Conservation (phyloP, 2,888 invertebrate genomes). For the Zaprionus obscuricornis region DNA sequence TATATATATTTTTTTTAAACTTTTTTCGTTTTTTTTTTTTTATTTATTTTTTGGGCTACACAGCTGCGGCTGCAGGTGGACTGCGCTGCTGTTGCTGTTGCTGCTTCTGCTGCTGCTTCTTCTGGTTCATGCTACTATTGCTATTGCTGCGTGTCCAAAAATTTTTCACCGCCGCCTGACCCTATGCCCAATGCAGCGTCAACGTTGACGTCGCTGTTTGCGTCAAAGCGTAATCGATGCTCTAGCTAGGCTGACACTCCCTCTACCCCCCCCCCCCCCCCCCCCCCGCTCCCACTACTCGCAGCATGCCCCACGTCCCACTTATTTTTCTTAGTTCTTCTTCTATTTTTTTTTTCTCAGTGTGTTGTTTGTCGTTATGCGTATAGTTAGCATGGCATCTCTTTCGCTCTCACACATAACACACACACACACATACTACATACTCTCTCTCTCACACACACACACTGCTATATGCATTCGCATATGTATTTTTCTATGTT, state of each 20-base stretch:
- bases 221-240: constrained; percentile 66
- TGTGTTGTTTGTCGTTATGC: constrained; percentile 53
- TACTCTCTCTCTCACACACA: neutral
- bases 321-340: neutral
- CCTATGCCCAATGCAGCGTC: constrained; percentile 49
- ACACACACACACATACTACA: too few relatives aligned
- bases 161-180: constrained; percentile 57
- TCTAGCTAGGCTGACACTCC: neutral
- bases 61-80: constrained; percentile 67
- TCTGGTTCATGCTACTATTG: constrained; percentile 6
- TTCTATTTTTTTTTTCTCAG: too few relatives aligned
- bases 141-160: constrained; percentile 59
- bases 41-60: too few relatives aligned
- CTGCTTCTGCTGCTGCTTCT: neutral
- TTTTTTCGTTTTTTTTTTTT: too few relatives aligned
- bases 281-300: neutral
- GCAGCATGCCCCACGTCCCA: neutral
- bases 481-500: constrained; percentile 20
- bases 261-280: constrained; percentile 8
- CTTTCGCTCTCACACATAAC: constrained; percentile 5
- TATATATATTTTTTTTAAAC: too few relatives aligned
- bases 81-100: constrained; percentile 51
- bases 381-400: constrained; percentile 26
- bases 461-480: neutral
- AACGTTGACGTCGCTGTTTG: constrained; percentile 37